These are phyloP conservation scores for Pinctada fucata DNA, from an alignment of 2,888 invertebrate genomes.

Conservation along the genomic window DNA sequence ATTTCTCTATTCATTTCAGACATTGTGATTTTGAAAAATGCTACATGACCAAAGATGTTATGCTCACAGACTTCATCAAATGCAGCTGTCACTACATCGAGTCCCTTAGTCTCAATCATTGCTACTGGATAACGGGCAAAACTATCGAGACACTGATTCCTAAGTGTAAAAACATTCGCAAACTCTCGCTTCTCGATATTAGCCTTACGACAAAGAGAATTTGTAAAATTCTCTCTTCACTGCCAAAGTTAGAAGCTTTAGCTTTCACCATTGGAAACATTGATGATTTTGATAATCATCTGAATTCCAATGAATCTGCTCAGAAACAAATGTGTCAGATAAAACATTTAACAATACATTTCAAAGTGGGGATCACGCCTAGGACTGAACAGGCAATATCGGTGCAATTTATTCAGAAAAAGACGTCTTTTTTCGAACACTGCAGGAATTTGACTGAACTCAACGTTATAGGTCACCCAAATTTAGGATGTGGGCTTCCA, in stretches of 20 bases:
- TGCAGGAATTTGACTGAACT: constrained; percentile 68
- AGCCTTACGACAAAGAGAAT: constrained; percentile 65
- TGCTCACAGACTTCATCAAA: constrained; percentile 58
- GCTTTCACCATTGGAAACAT: constrained; percentile 69
- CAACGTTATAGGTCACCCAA: constrained; percentile 69
- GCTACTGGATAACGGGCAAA: constrained; percentile 68
- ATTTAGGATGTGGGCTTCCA: constrained; percentile 65
- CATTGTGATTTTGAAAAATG: constrained; percentile 54
- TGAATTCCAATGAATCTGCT: constrained; percentile 58
- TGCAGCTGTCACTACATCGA: constrained; percentile 56
- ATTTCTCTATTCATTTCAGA: constrained; percentile 56
- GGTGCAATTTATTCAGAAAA: constrained; percentile 67
- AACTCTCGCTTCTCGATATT: constrained; percentile 69
- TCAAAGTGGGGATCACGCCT: constrained; percentile 59
- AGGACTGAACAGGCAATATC: constrained; percentile 56
- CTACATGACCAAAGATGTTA: constrained; percentile 57
- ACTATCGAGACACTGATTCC: constrained; percentile 58
- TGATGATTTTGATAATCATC: constrained; percentile 68
- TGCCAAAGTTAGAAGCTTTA: constrained; percentile 61
- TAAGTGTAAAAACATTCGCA: constrained; percentile 63
- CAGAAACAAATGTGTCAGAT: constrained; percentile 62
- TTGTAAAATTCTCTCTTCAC: constrained; percentile 60
- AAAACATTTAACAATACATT: constrained; percentile 66
- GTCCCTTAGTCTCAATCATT: constrained; percentile 67
- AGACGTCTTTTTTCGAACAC: constrained; percentile 69